A percentile compares a stretch with the other conserved stretches of the same genome.
Evolutionary conservation across 2,888 invertebrate genomes (phyloP).

Genomic region (Cheilosia impressa): DNA sequence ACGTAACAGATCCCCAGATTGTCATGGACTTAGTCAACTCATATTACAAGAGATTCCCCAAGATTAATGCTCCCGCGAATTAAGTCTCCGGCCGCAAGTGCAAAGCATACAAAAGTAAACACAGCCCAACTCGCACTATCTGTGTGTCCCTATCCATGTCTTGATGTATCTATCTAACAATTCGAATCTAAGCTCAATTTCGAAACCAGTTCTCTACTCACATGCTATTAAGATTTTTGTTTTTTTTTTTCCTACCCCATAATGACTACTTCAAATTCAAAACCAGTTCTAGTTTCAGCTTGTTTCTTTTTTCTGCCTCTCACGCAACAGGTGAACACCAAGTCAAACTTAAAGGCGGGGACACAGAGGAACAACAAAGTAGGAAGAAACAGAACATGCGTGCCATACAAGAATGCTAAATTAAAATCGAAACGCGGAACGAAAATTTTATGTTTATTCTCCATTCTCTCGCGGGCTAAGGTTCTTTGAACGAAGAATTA

Average conservation of each 20-base stretch:
- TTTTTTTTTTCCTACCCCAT: constrained; percentile 15
- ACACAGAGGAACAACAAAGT: neutral
- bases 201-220: constrained; percentile 45
- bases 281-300: constrained; percentile 58
- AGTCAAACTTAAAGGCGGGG: neutral
- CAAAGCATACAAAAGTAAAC: constrained; percentile 12
- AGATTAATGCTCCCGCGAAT: constrained; percentile 35
- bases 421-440: constrained; percentile 58
- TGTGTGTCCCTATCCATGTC: constrained; percentile 11
- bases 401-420: constrained; percentile 29
- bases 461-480: constrained; percentile 20
- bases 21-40: constrained; percentile 29
- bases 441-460: constrained; percentile 28
- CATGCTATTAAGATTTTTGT: constrained; percentile 21
- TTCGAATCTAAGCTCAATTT: constrained; percentile 35
- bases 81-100: constrained; percentile 3
- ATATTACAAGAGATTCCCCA: constrained; percentile 28
- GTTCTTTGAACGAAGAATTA: constrained; percentile 46
- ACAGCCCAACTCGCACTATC: constrained; percentile 4
- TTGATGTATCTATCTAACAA: constrained; percentile 18
- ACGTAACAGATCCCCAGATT: constrained; percentile 10
- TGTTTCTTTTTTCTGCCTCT: constrained; percentile 27
- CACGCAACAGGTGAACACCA: constrained; percentile 57
- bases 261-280: constrained; percentile 55
- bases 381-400: constrained; percentile 42